Evolutionary conservation across 2,113 vertebrate species (phyloP).

Genomic region (Callipepla squamata): DNA sequence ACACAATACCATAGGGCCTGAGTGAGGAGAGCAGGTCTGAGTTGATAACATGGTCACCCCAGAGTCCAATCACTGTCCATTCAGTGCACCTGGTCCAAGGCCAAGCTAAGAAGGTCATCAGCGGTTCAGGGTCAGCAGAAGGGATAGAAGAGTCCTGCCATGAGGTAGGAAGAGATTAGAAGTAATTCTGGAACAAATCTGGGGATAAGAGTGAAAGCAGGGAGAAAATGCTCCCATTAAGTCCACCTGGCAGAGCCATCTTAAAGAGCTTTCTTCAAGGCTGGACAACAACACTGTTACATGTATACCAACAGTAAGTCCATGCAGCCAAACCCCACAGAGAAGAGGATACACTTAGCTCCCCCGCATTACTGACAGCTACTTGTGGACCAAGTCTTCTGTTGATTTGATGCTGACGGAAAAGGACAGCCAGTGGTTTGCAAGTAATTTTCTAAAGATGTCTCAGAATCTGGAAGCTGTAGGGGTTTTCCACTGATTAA

Average conservation of each 20-base stretch:
- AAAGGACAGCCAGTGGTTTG: neutral
- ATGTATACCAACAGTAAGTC: neutral
- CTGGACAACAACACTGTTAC: neutral
- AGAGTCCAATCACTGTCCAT: neutral
- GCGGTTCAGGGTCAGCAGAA: neutral
- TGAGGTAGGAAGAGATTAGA: neutral
- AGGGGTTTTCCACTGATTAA: neutral
- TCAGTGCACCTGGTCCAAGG: neutral
- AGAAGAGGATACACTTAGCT: neutral
- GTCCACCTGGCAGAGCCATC: neutral
- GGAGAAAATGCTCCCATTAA: neutral
- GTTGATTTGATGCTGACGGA: neutral
- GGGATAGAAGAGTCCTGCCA: neutral
- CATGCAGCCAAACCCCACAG: neutral
- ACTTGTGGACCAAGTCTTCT: neutral
- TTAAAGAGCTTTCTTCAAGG: neutral
- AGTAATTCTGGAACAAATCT: neutral
- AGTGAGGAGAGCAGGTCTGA: neutral
- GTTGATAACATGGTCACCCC: neutral
- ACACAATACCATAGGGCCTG: neutral
- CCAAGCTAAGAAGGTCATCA: neutral
- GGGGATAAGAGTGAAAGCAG: fast-evolving
- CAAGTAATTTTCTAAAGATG: neutral
- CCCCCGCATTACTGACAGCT: neutral
- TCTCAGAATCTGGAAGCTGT: neutral